A percentile compares a stretch with the other conserved stretches of the same genome.
These are phyloP conservation scores for Aplysina aerophoba DNA, from an alignment of 37 sponge, comb jelly and placozoan species.

Conservation along the genomic window DNA sequence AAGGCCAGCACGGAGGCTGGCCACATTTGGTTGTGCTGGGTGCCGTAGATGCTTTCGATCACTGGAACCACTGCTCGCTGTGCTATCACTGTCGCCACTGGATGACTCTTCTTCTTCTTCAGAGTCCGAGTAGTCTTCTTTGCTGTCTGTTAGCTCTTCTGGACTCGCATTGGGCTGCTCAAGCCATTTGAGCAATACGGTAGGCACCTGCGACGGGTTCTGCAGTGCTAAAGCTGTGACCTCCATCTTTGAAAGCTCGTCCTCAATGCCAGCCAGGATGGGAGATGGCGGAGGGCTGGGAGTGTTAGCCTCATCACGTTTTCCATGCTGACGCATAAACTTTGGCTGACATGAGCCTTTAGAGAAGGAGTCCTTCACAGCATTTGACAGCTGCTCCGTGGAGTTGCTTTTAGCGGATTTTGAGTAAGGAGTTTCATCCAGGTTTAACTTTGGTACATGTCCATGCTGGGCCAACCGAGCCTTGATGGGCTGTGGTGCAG, in stretches of 20 bases:
- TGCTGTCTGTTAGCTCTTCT: not conserved
- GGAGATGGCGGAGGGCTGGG: constrained; percentile 29
- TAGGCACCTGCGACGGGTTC: not conserved
- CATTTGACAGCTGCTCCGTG: not conserved
- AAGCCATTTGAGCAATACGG: not conserved
- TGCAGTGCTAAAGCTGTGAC: constrained; percentile 11
- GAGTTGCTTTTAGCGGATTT: not conserved
- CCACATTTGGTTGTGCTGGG: not conserved
- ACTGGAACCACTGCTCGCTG: constrained; percentile 26
- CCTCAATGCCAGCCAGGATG: constrained; percentile 6
- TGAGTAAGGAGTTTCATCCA: not conserved
- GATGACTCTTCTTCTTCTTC: constrained; percentile 21
- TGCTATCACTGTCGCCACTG: constrained; percentile 10
- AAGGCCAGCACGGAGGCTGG: not conserved
- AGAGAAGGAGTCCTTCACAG: not conserved
- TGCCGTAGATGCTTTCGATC: not conserved
- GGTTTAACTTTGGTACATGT: constrained; percentile 26
- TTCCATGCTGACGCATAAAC: not conserved
- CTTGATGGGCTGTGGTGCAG: constrained; percentile 10
- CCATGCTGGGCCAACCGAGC: not conserved
- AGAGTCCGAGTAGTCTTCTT: constrained; percentile 11
- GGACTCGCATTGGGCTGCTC: no score
- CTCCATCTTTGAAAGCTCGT: constrained; percentile 22
- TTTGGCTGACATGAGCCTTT: not conserved
- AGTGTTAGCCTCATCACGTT: not conserved